Evolutionary conservation across 2,113 vertebrate genomes (phyloP).

Genomic region (Oryzias melastigma): DNA sequence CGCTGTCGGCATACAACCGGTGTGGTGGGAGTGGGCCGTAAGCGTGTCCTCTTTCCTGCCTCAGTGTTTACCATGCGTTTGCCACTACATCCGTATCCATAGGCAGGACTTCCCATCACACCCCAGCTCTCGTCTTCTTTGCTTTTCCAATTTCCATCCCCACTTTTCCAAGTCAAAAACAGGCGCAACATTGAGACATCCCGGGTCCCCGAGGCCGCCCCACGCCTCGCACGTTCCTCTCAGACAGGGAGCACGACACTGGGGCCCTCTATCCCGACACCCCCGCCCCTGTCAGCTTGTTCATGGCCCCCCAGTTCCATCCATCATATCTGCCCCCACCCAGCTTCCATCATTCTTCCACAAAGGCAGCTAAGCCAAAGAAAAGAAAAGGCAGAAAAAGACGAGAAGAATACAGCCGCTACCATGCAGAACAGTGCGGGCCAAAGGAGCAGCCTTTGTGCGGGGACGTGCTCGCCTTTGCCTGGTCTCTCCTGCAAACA

Average conservation of each 20-base stretch:
- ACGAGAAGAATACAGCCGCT: conserved; percentile 68
- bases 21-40: neutral
- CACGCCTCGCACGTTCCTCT: conserved; percentile 71
- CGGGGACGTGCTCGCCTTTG: conserved; percentile 59
- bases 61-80: too few species aligned
- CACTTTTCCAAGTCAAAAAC: conserved; percentile 37
- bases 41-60: neutral
- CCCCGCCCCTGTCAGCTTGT: conserved; percentile 25
- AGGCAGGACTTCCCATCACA: conserved; percentile 4
- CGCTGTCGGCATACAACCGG: too few species aligned
- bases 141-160: conserved; percentile 14
- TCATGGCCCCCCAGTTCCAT: conserved; percentile 56
- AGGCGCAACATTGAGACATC: conserved; percentile 25
- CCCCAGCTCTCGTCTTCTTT: conserved; percentile 6
- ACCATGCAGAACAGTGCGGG: conserved; percentile 73
- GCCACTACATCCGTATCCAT: neutral
- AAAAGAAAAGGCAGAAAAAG: conserved; percentile 66
- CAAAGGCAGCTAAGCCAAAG: conserved; percentile 62
- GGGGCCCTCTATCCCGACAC: conserved; percentile 51
- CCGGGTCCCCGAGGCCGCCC: conserved; percentile 51
- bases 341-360: conserved; percentile 57
- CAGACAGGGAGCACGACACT: conserved; percentile 73
- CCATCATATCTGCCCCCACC: conserved; percentile 72
- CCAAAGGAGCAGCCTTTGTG: conserved; percentile 67
- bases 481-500: conserved; percentile 67